Evolutionary conservation across 2,888 invertebrate species (phyloP), one percentile per base, ranked within the genome.

Genomic region (Lepidochrysops patricia): DNA sequence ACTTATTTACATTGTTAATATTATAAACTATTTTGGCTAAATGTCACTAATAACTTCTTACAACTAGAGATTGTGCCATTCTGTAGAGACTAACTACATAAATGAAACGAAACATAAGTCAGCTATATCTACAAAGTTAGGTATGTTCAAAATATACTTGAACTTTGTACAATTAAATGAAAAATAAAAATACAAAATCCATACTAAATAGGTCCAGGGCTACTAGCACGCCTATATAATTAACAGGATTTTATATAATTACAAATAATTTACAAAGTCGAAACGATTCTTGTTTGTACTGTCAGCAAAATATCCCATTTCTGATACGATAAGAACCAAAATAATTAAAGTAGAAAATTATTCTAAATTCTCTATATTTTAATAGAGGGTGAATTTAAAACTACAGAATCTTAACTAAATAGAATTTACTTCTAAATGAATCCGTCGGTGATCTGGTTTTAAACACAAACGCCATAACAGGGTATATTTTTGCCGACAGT

Each of bases 1-100:
- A 77, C 62, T 66, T 87, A 88, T 89, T 71, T 89, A 87, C 88
- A 89, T 81, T 81, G 79, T 74, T 68, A n/a, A n/a, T n/a, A 69
- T 75, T 80, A 76, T 80, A 76, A 69, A 74, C 85, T 88, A 88
- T 85, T 89, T 89, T 89, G 88, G 88, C 88, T 89, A 89, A 85
- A 85, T 77, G 81, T 86, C 78, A 76, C 86, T 88, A 84, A 74
- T 84, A 84, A 85, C 74, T 75, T 72, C 82, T 84, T 86, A 87
- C 15, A 50, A 66, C 75, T 84, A 82, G 77, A 80, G 72, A 79
- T 87, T 86, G 88, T 89, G 88, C 87, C 85, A 73, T 86, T 74
- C 29, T 32, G 32, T 29, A 54, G 4, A 27, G 12, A 54, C 54
- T 19, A 12, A 49, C 49, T 75, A 71, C n/a, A n/a, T n/a, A 73